phyloP scores from a whole-genome alignment of 2,888 invertebrate genomes.

The Gastrophysa polygoni region DNA sequence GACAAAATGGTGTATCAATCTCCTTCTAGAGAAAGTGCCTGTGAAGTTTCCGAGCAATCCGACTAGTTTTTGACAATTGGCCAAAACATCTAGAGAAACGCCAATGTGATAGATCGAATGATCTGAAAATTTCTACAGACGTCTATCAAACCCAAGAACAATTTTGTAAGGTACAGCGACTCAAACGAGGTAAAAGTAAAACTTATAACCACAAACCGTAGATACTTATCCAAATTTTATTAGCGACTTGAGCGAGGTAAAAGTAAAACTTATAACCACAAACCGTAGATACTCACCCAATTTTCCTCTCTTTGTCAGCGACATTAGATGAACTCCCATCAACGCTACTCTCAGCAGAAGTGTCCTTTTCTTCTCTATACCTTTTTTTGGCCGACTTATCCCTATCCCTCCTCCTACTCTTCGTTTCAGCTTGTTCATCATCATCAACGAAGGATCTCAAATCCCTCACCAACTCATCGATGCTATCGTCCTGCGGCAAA shows the following conservation, averaged over 20 bases:
- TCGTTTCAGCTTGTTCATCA: constrained; percentile 14
- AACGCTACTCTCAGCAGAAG: constrained; percentile 27
- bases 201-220: constrained; percentile 1
- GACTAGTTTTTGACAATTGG: too few species aligned
- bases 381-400: constrained; percentile 21
- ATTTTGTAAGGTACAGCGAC: too few species aligned
- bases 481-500: constrained; percentile 49
- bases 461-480: constrained; percentile 39
- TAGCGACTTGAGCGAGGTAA: too few species aligned
- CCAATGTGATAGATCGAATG: too few species aligned
- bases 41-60: too few species aligned
- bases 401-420: constrained; percentile 22
- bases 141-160: too few species aligned
- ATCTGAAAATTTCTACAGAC: too few species aligned
- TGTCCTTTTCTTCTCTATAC: constrained; percentile 27
- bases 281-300: constrained; percentile 4
- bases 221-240: background rate
- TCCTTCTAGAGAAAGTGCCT: too few species aligned
- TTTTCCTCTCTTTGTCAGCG: background rate
- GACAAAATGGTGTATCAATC: too few species aligned
- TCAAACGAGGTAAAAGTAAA: too few species aligned
- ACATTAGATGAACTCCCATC: constrained; percentile 17
- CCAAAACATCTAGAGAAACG: too few species aligned
- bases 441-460: constrained; percentile 37
- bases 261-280: too few species aligned